Percentiles rank a stretch among this genome's conserved stretches.
Evolutionary conservation across 1,140 invertebrate genomes (phyloP).

Genomic region (Drepana arcuata): DNA sequence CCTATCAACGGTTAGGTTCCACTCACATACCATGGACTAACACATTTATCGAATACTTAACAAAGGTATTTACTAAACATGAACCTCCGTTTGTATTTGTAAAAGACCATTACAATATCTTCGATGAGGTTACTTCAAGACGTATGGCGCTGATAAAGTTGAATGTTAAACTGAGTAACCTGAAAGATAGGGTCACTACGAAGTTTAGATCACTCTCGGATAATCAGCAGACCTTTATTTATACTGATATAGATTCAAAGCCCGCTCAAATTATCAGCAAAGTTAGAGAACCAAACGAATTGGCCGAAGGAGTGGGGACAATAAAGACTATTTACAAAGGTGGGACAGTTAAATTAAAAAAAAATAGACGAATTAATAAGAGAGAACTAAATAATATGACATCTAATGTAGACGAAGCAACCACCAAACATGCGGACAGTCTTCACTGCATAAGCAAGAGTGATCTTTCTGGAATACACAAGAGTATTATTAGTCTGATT

Average conservation of each 20-base stretch:
- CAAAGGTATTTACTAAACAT: conserved; percentile 11
- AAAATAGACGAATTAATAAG: background rate
- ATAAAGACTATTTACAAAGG: conserved; percentile 17
- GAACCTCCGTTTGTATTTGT: conserved; percentile 12
- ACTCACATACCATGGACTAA: conserved; percentile 31
- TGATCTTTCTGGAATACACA: too few relatives aligned
- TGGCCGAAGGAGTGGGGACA: conserved; percentile 5
- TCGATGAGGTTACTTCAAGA: conserved; percentile 26
- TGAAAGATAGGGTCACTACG: conserved; percentile 16
- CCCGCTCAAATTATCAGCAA: conserved; percentile 1
- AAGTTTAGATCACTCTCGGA: conserved; percentile 12
- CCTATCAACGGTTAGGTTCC: conserved; percentile 24
- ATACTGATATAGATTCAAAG: conserved; percentile 12
- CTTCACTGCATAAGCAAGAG: too few relatives aligned
- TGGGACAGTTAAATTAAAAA: conserved; percentile 7
- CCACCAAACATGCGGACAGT: too few relatives aligned
- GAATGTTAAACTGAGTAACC: conserved; percentile 29
- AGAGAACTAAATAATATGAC: too few relatives aligned
- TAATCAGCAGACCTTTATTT: conserved; percentile 11
- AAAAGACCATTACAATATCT: conserved; percentile 27
- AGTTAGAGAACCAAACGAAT: conserved; percentile 1
- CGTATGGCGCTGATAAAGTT: conserved; percentile 32
- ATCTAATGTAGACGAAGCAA: too few relatives aligned
- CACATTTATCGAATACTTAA: conserved; percentile 32
- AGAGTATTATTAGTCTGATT: conserved; percentile 2